A percentile compares a stretch with the other conserved stretches of the same genome.
phyloP scores from a whole-genome alignment of 2,888 invertebrate genomes.

The Ischnus inquisitorius region DNA sequence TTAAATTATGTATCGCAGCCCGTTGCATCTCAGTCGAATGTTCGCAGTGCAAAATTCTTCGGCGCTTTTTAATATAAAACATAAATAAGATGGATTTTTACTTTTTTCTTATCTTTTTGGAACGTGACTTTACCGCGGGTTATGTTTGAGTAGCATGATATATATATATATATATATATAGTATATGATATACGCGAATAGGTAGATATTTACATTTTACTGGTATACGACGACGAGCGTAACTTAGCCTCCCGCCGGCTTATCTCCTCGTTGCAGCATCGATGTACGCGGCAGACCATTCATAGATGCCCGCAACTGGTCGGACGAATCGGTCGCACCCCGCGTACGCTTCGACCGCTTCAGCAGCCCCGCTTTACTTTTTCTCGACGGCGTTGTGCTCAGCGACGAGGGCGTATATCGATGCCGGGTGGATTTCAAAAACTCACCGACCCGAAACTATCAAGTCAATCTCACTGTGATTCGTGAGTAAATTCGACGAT shows the following conservation, averaged over 20 bases:
- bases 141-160: no score
- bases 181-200: no score
- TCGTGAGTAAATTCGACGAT: conserved; percentile 82
- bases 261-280: conserved; percentile 82
- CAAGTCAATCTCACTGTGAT: conserved; percentile 87
- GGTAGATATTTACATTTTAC: conserved; percentile 1
- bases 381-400: conserved; percentile 85
- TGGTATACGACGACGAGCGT: conserved; percentile 6
- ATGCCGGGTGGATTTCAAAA: conserved; percentile 87
- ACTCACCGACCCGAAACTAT: conserved; percentile 87
- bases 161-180: no score
- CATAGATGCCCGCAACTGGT: conserved; percentile 86
- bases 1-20: no score
- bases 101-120: no score
- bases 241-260: conserved; percentile 21
- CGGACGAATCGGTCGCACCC: conserved; percentile 86
- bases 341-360: conserved; percentile 87
- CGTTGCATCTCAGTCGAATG: no score
- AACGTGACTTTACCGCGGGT: no score
- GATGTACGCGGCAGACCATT: conserved; percentile 86
- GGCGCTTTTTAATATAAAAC: no score
- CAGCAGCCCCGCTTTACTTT: conserved; percentile 85
- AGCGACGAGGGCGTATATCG: conserved; percentile 85
- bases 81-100: no score
- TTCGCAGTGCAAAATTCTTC: no score